These are phyloP conservation scores for Clistopyga incitator DNA, from an alignment of 2,888 invertebrate genomes.

Conservation along the genomic window DNA sequence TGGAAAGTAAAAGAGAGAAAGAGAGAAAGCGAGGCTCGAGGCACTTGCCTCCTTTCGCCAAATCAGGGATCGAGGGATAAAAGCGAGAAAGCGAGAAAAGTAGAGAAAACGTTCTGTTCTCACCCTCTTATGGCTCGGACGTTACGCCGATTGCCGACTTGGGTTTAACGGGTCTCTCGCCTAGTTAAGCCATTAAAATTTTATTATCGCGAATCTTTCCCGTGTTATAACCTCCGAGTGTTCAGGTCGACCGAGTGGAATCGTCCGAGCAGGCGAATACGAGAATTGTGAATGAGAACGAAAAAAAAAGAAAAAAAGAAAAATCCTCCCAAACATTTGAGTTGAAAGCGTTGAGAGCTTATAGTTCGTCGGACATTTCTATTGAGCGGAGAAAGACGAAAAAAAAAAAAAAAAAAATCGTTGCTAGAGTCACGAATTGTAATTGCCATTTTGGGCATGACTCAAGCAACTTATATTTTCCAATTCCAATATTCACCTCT, in stretches of 20 bases:
- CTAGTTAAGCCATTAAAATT: slow-evolving; percentile 78
- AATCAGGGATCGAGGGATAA: slow-evolving; percentile 50
- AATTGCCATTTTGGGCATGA: neutral
- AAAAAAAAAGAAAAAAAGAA: slow-evolving; percentile 33
- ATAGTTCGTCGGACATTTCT: slow-evolving; percentile 24
- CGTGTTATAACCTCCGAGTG: slow-evolving; percentile 59
- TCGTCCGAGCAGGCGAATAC: slow-evolving; percentile 42
- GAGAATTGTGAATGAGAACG: slow-evolving; percentile 41
- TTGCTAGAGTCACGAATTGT: neutral
- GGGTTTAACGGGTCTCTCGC: slow-evolving; percentile 65
- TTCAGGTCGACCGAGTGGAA: slow-evolving; percentile 57
- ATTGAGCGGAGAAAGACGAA: slow-evolving; percentile 27
- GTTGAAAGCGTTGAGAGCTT: slow-evolving; percentile 21
- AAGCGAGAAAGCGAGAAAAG: slow-evolving; percentile 44
- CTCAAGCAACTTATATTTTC: neutral
- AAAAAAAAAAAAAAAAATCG: slow-evolving; percentile 38
- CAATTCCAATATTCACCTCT: neutral
- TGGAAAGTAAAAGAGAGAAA: slow-evolving; percentile 12
- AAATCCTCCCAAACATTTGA: slow-evolving; percentile 26
- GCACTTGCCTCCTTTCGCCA: neutral
- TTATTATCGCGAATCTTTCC: slow-evolving; percentile 76
- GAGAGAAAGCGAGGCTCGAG: slow-evolving; percentile 5
- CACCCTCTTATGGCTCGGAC: slow-evolving; percentile 63
- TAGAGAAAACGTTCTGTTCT: slow-evolving; percentile 60
- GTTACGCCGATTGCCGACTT: slow-evolving; percentile 68